phyloP scores from a whole-genome alignment of 1,140 invertebrate species.

The Drosophila setifemur region DNA sequence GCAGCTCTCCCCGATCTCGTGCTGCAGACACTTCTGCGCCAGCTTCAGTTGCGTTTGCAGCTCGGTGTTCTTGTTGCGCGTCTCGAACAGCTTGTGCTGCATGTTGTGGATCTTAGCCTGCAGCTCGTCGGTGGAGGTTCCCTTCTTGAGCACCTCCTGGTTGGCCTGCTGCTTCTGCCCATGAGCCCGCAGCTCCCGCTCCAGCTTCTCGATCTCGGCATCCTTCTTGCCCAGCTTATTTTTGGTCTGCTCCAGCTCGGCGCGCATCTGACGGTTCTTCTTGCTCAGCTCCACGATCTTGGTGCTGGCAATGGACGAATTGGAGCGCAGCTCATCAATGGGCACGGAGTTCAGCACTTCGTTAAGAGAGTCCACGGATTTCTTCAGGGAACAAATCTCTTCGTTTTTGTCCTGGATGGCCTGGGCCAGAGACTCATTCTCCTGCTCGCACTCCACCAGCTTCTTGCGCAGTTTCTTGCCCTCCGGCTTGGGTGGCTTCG shows the following conservation, averaged over 20 bases:
- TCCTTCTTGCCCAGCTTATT: conserved; percentile 79
- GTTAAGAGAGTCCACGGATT: conserved; percentile 83
- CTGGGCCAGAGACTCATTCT: conserved; percentile 58
- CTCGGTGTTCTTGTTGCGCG: conserved; percentile 86
- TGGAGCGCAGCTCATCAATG: conserved; percentile 84
- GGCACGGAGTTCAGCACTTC: conserved; percentile 82
- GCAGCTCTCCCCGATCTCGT: conserved; percentile 86
- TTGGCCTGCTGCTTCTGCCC: conserved; percentile 43
- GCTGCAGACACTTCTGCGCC: conserved; percentile 86
- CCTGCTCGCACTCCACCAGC: conserved; percentile 47
- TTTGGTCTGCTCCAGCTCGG: conserved; percentile 83
- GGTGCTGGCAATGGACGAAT: conserved; percentile 83
- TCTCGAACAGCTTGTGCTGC: conserved; percentile 87
- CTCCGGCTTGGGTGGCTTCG: conserved; percentile 37
- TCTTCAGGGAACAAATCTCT: conserved; percentile 83
- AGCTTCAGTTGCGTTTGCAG: conserved; percentile 86
- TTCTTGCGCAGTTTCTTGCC: conserved; percentile 64
- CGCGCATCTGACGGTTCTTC: conserved; percentile 84
- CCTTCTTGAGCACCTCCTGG: conserved; percentile 41
- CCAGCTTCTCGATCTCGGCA: conserved; percentile 81
- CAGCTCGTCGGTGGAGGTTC: conserved; percentile 83
- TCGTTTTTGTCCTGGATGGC: conserved; percentile 82
- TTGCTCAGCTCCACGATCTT: conserved; percentile 85
- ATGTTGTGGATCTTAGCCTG: conserved; percentile 85
- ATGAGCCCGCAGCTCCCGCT: conserved; percentile 76